Evolutionary conservation across 2,888 invertebrate species (phyloP), one percentile per base, ranked within the genome.

Genomic region (Drosophila tripunctata): DNA sequence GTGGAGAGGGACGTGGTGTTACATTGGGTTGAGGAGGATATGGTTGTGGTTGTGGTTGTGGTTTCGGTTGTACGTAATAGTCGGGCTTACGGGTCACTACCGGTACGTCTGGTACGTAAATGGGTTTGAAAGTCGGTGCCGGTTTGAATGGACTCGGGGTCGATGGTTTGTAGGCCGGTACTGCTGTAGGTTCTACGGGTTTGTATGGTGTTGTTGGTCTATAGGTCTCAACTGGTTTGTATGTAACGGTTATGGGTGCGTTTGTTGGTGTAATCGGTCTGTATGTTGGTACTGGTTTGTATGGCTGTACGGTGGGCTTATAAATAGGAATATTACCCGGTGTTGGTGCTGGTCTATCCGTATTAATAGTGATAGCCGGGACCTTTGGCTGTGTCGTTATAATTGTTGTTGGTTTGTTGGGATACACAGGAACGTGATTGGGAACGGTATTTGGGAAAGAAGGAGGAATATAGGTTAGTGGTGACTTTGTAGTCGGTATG

Each of bases 401-500:
- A 61, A 70, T 83, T 66, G 78, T 69, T 60, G 67, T 55, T 66
- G 78, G 71, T 60, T 68, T 55, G 75, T 67, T 45, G 52, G 85
- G 87, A 80, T 43, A 66, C 70, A 72, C 74, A 78, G 88, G 88
- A 89, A 80, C 72, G 73, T 80, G 70, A 54, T 79, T 77, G 44
- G 84, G 81, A 70, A 51, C 76, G 74, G 84, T 67, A 44, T 50
- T 84, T 40, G 80, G 80, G 67, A 57, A 43, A 89, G 87, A 90
- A 89, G 90, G 88, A 68, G 90, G 89, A 90, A 86, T 69, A 89
- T 85, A 77, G 58, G 90, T 89, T 88, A 90, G 75, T 88, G 85
- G 78, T 70, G 67, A 56, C 67, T 71, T 87, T 62, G 73, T 75
- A 30, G 61, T 62, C 35, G 72, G 47, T 27, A 75, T 71, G 69